phyloP scores from a whole-genome alignment of 2,113 vertebrate genomes.

The Bungarus multicinctus region DNA sequence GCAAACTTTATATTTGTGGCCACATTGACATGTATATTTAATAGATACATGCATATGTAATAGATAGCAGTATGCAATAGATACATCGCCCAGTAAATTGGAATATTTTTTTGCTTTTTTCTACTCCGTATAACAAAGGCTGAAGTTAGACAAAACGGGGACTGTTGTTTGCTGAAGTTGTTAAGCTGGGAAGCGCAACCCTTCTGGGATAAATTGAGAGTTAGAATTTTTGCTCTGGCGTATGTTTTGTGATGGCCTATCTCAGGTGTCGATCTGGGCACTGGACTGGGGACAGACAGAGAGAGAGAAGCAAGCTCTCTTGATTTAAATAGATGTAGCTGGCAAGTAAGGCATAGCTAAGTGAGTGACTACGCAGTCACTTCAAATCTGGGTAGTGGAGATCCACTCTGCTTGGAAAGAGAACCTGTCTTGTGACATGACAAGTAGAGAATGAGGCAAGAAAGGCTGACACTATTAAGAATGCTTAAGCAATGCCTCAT shows the following conservation, averaged over 20 bases:
- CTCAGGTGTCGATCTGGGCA: background rate
- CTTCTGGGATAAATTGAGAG: background rate
- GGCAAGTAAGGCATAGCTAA: slow-evolving; percentile 5
- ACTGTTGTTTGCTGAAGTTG: background rate
- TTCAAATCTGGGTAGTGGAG: slow-evolving; percentile 22
- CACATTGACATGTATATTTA: background rate
- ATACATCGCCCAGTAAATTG: background rate
- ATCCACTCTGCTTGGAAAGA: slow-evolving; percentile 13
- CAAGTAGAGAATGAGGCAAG: slow-evolving; percentile 22
- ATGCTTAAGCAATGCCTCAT: background rate
- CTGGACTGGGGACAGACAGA: background rate
- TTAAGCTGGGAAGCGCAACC: too few relatives aligned
- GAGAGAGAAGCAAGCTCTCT: background rate
- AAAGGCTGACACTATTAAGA: slow-evolving; percentile 8
- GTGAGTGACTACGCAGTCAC: slow-evolving; percentile 2
- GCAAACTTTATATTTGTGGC: background rate
- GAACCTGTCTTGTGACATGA: background rate
- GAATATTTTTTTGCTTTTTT: background rate
- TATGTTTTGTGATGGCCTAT: background rate
- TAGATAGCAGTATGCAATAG: background rate
- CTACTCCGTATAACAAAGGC: background rate
- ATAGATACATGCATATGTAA: background rate
- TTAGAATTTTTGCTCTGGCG: too few relatives aligned
- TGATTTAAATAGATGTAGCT: background rate
- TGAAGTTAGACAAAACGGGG: background rate